Base-by-base conservation (phyloP, 2,797 vertebrate species). In the Ceyx erithaca region DNA sequence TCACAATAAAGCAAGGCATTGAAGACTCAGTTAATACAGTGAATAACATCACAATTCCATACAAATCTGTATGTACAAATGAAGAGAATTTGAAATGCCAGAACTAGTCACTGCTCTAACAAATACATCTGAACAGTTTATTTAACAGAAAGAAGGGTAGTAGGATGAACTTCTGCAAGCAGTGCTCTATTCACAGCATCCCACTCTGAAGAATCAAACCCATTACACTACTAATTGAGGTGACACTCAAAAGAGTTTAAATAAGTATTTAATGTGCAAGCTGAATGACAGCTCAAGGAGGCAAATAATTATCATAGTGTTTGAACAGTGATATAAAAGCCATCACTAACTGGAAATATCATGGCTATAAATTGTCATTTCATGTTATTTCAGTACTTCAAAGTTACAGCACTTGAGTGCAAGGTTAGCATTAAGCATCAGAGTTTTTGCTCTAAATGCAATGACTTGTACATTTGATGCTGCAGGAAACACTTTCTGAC, bases 281-380 rank as follows among this genome's bases (percentile, higher is more conserved):
- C n/a, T 63, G 49, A 92, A 78, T 59, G 82, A 85, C 80, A 92
- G 46, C 52, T 73, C 45, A 86, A 85, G 77, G 82, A 92, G 89
- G 64, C 15, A 87, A 91, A 35, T 40, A 51, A 46, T 79, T 45
- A 72, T 40, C n/a, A 35, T 4, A 80, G 35, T 10, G 20, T 71
- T 4, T 84, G 40, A 89, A 31, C 1, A 81, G 55, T 3, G 2
- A 86, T 48, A 87, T 33, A 84, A 95, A 92, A 66, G 7, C 55
- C 63, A 55, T 7, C 1, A 2, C 58, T 79, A 78, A 52, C 48
- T 45, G 76, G 55, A 92, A 84, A 86, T 1, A 5, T 35, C n/a
- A 57, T 7, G 25, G 57, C 80, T 69, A 37, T 23, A 58, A 57
- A 30, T 28, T 51, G 75, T 30, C 43, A 51, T 51, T 76, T 90